phyloP scores from a whole-genome alignment of 2,113 vertebrate species.

The Pelecanoides urinatrix region DNA sequence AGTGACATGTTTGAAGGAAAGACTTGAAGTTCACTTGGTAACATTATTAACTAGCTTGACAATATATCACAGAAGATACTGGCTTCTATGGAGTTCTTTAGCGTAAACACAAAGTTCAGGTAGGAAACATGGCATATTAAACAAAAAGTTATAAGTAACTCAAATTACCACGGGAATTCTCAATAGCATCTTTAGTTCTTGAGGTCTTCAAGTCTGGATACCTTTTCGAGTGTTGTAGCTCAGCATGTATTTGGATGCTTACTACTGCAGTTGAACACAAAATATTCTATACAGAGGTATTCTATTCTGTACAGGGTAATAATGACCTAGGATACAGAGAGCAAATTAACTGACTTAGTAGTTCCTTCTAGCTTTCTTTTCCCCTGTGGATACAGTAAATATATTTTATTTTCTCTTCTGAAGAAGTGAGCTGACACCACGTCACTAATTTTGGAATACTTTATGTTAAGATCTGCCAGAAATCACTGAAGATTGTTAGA shows the following conservation, averaged over 20 bases:
- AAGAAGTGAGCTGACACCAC: not conserved
- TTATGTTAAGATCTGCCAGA: not conserved
- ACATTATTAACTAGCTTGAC: not conserved
- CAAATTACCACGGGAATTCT: not conserved
- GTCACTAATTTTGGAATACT: not conserved
- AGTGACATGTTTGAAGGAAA: not conserved
- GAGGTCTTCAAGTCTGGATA: not conserved
- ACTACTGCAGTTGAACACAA: not conserved
- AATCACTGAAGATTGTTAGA: not conserved
- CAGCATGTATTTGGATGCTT: not conserved
- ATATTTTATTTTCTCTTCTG: not conserved
- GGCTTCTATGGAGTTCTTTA: not conserved
- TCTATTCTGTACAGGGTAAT: not conserved
- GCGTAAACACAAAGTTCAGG: not conserved
- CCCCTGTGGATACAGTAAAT: not conserved
- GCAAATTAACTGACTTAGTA: not conserved
- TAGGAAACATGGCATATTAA: not conserved
- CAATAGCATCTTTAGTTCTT: not conserved
- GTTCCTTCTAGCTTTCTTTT: not conserved
- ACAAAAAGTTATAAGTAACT: not conserved
- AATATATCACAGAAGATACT: not conserved
- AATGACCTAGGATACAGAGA: not conserved
- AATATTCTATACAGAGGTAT: not conserved
- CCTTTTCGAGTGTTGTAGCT: not conserved
- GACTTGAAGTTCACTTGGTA: not conserved